Conservation (phyloP, 2,888 invertebrate genomes). For the Furcula furcula region DNA sequence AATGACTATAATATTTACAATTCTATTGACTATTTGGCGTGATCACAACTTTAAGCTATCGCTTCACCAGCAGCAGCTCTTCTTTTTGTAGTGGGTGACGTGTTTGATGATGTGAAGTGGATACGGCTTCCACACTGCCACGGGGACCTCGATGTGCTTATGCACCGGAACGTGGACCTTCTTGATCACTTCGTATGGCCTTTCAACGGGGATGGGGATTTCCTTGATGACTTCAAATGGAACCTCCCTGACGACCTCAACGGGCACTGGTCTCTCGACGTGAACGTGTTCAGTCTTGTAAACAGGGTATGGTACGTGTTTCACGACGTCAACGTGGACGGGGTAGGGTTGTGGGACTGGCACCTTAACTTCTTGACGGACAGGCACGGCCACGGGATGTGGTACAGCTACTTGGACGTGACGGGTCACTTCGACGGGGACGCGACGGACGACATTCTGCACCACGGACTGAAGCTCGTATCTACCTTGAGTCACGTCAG, state of each 20-base stretch:
- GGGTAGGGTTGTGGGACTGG: conserved; percentile 75
- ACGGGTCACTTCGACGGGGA: conserved; percentile 70
- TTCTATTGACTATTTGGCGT: conserved; percentile 75
- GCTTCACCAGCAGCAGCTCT: conserved; percentile 70
- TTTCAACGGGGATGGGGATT: conserved; percentile 65
- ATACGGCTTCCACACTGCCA: conserved; percentile 72
- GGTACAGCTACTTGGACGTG: conserved; percentile 67
- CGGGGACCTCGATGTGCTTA: conserved; percentile 70
- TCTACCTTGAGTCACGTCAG: conserved; percentile 44
- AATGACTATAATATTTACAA: conserved; percentile 77
- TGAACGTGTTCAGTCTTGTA: conserved; percentile 69
- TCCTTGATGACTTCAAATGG: conserved; percentile 70
- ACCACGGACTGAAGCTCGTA: conserved; percentile 72
- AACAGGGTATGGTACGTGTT: conserved; percentile 71
- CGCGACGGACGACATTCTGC: conserved; percentile 67
- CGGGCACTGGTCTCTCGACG: conserved; percentile 69
- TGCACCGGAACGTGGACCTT: conserved; percentile 67
- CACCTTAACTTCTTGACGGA: conserved; percentile 65
- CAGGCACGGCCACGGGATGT: conserved; percentile 63
- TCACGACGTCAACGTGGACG: conserved; percentile 68
- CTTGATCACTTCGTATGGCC: conserved; percentile 72
- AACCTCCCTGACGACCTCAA: conserved; percentile 64
- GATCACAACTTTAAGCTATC: conserved; percentile 46
- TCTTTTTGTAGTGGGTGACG: conserved; percentile 75
- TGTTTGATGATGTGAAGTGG: conserved; percentile 76